Evolutionary conservation across 2,797 vertebrate species (phyloP), one percentile per base, ranked within the genome.

Genomic region (Enteromius paludinosus): DNA sequence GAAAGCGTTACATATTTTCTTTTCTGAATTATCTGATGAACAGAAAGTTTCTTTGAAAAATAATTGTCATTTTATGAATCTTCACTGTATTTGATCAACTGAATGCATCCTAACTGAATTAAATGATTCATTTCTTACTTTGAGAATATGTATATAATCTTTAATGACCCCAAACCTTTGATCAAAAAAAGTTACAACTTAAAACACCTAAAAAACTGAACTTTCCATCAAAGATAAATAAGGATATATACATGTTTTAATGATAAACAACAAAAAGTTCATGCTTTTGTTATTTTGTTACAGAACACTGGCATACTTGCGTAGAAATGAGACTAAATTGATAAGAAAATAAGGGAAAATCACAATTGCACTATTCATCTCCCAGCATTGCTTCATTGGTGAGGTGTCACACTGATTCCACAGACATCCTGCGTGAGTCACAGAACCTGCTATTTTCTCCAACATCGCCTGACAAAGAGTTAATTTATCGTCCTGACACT

Each of bases 361-460:
- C 35, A 61, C 14, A 17, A 62, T 49, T 20, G 6, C 20, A 18
- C 28, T n/a, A 59, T 41, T 62, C 18, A 33, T 47, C n/a, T 52
- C 38, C 52, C 23, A 30, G 12, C 28, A 64, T 8, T 61, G 28
- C 41, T 71, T 70, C 41, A 64, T 52, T 52, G 5, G 59, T 47
- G 66, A 80, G 52, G 49, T 56, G 45, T 74, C 49, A 2, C 52
- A 41, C 20, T 66, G 43, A 78, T 23, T 65, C 43, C 23, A 3
- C 47, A 82, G 79, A 81, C 61, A 74, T 74, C 76, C 84, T 56
- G 75, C 30, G 69, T 87, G 84, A 87, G 75, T 86, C 87, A 86
- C 71, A 69, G 49, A 30, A 47, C 38, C 83, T 82, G 45, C 69
- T 75, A 47, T 47, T 52, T 47, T 86, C 65, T 82, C 79, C 43